Base-by-base conservation (phyloP, 2,797 vertebrate species). In the Channa striata region DNA sequence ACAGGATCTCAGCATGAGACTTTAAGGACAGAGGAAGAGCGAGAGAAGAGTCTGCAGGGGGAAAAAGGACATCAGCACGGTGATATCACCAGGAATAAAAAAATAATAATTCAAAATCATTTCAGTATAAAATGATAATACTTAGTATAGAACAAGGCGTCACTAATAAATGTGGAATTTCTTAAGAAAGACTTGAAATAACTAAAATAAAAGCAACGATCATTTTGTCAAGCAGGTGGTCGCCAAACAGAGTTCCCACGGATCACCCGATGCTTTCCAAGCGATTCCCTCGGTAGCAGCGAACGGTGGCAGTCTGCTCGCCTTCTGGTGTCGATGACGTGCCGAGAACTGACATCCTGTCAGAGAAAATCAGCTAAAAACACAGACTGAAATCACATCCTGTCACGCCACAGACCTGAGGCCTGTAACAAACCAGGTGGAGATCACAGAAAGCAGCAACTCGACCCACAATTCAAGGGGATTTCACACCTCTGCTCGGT, bases 331-430 rank as follows among this genome's bases (percentile, higher is more conserved):
- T 14, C 23, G 49, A 7, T 16, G 25, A 77, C 37, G 48, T 11
- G 33, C 59, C 40, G 51, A 65, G 25, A 6, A 11, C 37, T 21
- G 52, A 62, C 50, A 44, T 40, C 57, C 58, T 10, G 64, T 62
- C 62, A 65, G 58, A 51, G 11, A 19, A 5, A 52, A 65, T 66
- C 59, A 56, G 65, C 47, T 5, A 9, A 36, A 23, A 68, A 47
- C 74, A 57, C 61, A 66, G 21, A 53, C 58, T 56, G 71, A 57
- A 72, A 61, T 23, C 46, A 44, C 50, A 44, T 49, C 63, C 56
- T 65, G 54, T 30, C 0, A 7, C 49, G 46, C 63, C 57, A 51
- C 54, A 68, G 17, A 59, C 70, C 34, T 0, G 11, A 42, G 21
- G 49, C 37, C 59, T 5, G 0, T 53, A 49, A 54, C 17, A 12